A percentile compares a stretch with the other conserved stretches of the same genome.
These are phyloP conservation scores for Falco berigora DNA, from an alignment of 2,797 vertebrate species.

Conservation along the genomic window DNA sequence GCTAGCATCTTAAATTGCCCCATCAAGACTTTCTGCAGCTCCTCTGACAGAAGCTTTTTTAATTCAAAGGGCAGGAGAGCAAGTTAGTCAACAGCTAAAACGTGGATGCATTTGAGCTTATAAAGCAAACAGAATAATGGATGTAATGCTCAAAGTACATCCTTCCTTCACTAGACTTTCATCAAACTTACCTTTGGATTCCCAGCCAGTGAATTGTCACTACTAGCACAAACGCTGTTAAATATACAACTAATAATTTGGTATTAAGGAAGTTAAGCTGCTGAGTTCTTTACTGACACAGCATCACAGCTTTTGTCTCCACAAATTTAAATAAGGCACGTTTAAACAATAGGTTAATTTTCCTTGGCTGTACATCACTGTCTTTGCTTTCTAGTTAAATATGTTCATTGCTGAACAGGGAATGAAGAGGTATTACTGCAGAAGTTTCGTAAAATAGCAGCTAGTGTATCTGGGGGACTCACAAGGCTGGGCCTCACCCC, in stretches of 20 bases:
- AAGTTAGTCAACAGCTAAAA: background rate
- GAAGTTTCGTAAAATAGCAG: background rate
- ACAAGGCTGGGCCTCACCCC: background rate
- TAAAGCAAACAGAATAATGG: background rate
- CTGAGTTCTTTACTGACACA: background rate
- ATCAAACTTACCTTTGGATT: background rate
- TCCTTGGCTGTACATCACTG: background rate
- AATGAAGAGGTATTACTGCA: background rate
- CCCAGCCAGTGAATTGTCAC: background rate
- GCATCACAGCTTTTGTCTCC: background rate
- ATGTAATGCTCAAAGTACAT: background rate
- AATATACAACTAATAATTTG: background rate
- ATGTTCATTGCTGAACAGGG: background rate
- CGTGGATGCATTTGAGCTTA: background rate
- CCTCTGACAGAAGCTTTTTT: background rate
- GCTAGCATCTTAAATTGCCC: background rate
- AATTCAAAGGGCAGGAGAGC: background rate
- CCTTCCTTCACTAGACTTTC: background rate
- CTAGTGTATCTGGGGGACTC: accelerated
- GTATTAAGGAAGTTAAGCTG: background rate
- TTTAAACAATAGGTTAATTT: background rate
- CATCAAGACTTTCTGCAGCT: background rate
- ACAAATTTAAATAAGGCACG: background rate
- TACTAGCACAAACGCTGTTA: background rate
- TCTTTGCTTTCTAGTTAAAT: background rate